Evolutionary conservation across 2,113 vertebrate genomes (phyloP).

Genomic region (Chloropsis cyanopogon): DNA sequence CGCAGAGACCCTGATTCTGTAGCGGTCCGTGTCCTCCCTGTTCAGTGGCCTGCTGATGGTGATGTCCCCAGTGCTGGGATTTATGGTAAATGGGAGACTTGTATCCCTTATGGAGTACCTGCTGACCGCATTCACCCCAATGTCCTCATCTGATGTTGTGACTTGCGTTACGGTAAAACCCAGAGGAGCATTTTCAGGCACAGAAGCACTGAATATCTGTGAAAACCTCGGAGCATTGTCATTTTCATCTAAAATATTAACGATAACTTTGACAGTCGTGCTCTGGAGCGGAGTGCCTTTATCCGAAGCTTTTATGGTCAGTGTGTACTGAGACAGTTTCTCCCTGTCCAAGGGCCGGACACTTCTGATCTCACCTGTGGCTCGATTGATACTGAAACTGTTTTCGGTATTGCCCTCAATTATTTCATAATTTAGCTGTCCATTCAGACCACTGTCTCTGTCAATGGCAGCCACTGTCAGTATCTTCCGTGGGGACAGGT

Average conservation of each 20-base stretch:
- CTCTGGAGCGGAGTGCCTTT: conserved; percentile 82
- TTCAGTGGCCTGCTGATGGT: conserved; percentile 90
- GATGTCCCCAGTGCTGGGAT: conserved; percentile 89
- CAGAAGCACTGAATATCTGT: conserved; percentile 91
- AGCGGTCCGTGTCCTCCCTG: conserved; percentile 89
- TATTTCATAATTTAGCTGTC: conserved; percentile 88
- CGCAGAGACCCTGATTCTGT: conserved; percentile 89
- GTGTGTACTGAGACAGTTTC: conserved; percentile 77
- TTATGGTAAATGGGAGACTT: conserved; percentile 88
- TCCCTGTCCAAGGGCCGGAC: conserved; percentile 88
- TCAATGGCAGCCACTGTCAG: conserved; percentile 84
- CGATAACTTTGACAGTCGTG: conserved; percentile 79
- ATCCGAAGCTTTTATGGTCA: conserved; percentile 88
- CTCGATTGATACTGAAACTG: conserved; percentile 86
- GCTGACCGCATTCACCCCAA: conserved; percentile 87
- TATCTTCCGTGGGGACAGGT: conserved; percentile 85
- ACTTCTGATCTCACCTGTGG: conserved; percentile 91
- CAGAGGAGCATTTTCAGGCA: conserved; percentile 90
- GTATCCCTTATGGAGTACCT: conserved; percentile 86
- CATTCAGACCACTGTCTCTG: conserved; percentile 88
- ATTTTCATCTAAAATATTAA: conserved; percentile 90
- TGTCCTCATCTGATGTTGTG: conserved; percentile 93
- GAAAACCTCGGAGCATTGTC: conserved; percentile 95
- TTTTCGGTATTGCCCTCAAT: conserved; percentile 86
- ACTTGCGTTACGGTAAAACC: conserved; percentile 90